Base-by-base conservation (phyloP, 1,140 invertebrate species). In the Aphis craccivora region DNA sequence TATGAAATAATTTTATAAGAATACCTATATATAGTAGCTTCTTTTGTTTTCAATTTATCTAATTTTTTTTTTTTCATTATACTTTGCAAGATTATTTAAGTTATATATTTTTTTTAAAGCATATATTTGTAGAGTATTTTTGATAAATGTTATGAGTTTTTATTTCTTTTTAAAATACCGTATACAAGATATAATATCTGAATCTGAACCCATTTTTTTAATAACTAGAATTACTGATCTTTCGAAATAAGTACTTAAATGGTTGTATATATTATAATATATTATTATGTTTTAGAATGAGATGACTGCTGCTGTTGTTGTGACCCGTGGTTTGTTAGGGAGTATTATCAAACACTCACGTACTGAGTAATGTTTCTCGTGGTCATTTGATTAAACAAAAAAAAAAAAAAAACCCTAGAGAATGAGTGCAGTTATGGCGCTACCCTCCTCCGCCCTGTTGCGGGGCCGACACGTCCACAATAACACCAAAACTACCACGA, bases 301-400 rank as follows among this genome's bases (percentile, higher is more conserved):
- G n/a, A 76, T 14, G 11, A n/a, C 25, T 60, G 25, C 55, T 60
- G 30, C 14, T n/a, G 60, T 18, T 76, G 60, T n/a, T 76, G 60
- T n/a, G 60, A 76, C 60, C 30, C 60, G 30, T n/a, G 1, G 60
- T 76, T 76, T 76, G 60, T 76, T 76, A 18, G 60, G 11, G 4
- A 76, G 3, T 76, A n/a, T 76, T 76, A n/a, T 18, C 60, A 76
- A 76, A n/a, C 60, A n/a, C 60, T 76, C 60, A 76, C 14, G 60
- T 76, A 76, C 30, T 76, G n/a, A 4, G 60, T 86, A 45, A 45
- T 86, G 30, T n/a, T 40, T 43, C 30, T 45, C 4, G 37, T 25
- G 40, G 84, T 86, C 40, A 45, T 86, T 86, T 86, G 83, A 86
- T 86, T 43, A 86, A 43, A 76, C n/a, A n/a, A n/a, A 76, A 76